Base-by-base conservation (phyloP, 2,888 invertebrate species). In the Syrphus vitripennis region DNA sequence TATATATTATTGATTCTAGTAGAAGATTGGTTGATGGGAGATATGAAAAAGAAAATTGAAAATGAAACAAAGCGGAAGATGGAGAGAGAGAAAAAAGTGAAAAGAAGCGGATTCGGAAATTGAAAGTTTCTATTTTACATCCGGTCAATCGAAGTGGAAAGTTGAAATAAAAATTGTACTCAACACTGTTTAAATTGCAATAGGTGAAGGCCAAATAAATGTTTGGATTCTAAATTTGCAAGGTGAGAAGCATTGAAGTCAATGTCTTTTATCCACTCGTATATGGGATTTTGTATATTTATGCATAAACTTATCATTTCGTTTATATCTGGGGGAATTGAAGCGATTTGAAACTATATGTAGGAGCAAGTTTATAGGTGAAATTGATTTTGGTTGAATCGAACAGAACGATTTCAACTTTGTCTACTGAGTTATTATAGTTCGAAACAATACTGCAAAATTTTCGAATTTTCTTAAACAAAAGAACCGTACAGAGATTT, bases 61-160 rank as follows among this genome's bases (percentile, higher is more conserved):
- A 70, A 48, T 16, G 55, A 81, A 67, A 72, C 71, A 72, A 77
- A 50, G 37, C 53, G 78, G 69, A 82, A 72, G 72, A 37, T 3
- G 19, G 10, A 29, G 14, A 48, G 29, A n/a, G n/a, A n/a, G 16
- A 53, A 55, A 69, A 48, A 80, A 55, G 40, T 80, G 75, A 34
- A 83, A 45, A 70, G 75, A 70, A 70, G 24, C 65, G 40, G 57
- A 70, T 31, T 50, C 70, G 83, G 83, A 83, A 79, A 79, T 83
- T 79, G 65, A 70, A 83, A 67, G 72, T 69, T 63, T 69, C 63
- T 78, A 72, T 40, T 40, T 55, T 78, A 45, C 55, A 42, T 63
- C 40, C 45, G 53, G 34, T 7, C 53, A 45, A 70, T 55, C n/a
- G 14, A 50, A n/a, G n/a, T 69, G 45, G 55, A 65, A 26, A 19